Base-by-base conservation (phyloP, 1,140 invertebrate species). In the Bombus sibiricus region DNA sequence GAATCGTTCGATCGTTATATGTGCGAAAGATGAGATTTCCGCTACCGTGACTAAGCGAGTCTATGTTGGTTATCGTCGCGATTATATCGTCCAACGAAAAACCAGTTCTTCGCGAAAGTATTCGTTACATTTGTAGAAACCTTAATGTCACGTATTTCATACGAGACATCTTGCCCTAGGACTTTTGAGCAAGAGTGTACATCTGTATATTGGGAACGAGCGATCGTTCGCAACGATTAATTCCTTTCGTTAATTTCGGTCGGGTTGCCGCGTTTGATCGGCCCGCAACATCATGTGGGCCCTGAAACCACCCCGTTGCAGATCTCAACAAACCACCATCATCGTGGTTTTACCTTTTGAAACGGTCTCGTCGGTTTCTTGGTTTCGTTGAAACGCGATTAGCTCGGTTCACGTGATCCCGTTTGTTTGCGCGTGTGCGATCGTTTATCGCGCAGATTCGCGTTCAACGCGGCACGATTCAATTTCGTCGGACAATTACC, bases 141-240 rank as follows among this genome's bases (percentile, higher is more conserved):
- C 5, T 53, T 22, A 0, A 53, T 18, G 6, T 53, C 18, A 0
- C 5, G 47, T 6, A 22, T 8, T 22, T 53, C 47, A 18, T 53
- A 22, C 47, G 47, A 53, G 1, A 8, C 6, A 22, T 6, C 1
- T 53, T 22, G 59, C 59, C 3, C 12, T n/a, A n/a, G 28, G 3
- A 62, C 59, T 62, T 62, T 62, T 62, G 59, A 62, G 4, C 59
- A n/a, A 0, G 59, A 62, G 28, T 62, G 59, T 62, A 62, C n/a
- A 4, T 66, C 64, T 1, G 64, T 22, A 37, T 10, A 28, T 59
- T 15, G 37, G 32, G 28, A 80, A 28, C 34, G 28, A 79, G 75
- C 88, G 90, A 92, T 91, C 64, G 75, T 81, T 83, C 74, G 64
- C 62, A 15, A 66, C 74, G 89, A 91, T 91, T 91, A 88, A 90